Evolutionary conservation across 2,888 invertebrate genomes (phyloP).

Genomic region (Sinotaia quadrata): DNA sequence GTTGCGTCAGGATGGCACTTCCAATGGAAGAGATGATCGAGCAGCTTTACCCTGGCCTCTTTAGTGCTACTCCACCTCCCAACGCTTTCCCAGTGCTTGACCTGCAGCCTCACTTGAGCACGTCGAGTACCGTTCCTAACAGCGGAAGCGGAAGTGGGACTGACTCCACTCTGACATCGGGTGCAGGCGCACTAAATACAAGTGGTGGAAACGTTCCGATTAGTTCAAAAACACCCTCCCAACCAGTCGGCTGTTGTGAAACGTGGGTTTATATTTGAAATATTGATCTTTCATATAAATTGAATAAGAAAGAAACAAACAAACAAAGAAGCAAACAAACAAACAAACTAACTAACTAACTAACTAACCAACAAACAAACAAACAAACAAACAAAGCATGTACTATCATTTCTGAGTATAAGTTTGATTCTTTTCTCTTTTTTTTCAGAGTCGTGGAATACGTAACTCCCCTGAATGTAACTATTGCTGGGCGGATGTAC

Average conservation of each 20-base stretch:
- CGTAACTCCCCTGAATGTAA: conserved; percentile 54
- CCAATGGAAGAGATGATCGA: conserved; percentile 39
- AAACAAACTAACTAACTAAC: not conserved
- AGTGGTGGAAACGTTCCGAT: no score
- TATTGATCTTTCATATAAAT: no score
- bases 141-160: not conserved
- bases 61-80: conserved; percentile 33
- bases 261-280: no score
- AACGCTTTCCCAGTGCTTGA: conserved; percentile 11
- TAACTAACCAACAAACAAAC: not conserved
- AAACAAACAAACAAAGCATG: not conserved
- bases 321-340: not conserved
- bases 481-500: conserved; percentile 45
- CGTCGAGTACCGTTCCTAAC: no score
- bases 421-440: no score
- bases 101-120: no score
- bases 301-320: no score
- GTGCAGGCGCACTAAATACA: no score
- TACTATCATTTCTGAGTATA: no score
- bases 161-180: not conserved
- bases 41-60: conserved; percentile 40
- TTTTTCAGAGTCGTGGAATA: conserved; percentile 51
- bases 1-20: conserved; percentile 36
- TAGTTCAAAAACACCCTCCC: not conserved
- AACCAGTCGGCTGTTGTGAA: conserved; percentile 38